A percentile compares a stretch with the other conserved stretches of the same genome.
Evolutionary conservation across 2,113 vertebrate genomes (phyloP).

Genomic region (Bambusicola thoracicus): DNA sequence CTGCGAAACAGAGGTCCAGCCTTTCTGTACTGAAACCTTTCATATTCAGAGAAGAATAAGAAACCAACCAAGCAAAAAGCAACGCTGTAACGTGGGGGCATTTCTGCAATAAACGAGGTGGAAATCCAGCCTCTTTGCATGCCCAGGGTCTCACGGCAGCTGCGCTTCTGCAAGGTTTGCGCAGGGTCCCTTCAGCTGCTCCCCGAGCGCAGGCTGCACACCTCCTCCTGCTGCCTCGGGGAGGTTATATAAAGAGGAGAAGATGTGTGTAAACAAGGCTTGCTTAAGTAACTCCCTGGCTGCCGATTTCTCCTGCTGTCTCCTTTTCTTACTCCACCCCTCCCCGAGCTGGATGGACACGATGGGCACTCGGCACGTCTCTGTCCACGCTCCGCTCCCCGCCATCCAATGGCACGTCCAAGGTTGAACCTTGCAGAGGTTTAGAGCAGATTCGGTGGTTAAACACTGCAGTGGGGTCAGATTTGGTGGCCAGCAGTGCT

Average conservation of each 20-base stretch:
- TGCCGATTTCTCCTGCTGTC: constrained; percentile 14
- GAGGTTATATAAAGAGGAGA: constrained; percentile 42
- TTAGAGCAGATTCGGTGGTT: background rate
- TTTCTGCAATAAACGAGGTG: background rate
- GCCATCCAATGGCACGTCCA: background rate
- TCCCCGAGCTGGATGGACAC: background rate
- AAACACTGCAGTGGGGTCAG: fast-evolving
- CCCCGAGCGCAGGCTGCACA: background rate
- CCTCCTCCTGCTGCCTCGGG: background rate
- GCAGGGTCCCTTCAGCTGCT: background rate
- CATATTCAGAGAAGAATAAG: background rate
- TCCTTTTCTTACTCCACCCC: constrained; percentile 7
- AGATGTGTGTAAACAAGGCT: constrained; percentile 33
- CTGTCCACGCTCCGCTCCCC: background rate
- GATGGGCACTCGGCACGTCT: background rate
- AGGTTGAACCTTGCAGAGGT: background rate
- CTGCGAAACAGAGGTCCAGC: background rate
- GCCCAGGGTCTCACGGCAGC: background rate
- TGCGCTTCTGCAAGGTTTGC: background rate
- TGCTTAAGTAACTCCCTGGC: constrained; percentile 36
- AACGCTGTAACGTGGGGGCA: background rate
- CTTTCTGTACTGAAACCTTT: constrained; percentile 13
- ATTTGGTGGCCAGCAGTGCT: background rate
- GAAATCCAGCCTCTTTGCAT: background rate
- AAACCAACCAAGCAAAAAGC: no score